Evolutionary conservation across 1,140 invertebrate genomes (phyloP).

Genomic region (Drosophila grimshawi): DNA sequence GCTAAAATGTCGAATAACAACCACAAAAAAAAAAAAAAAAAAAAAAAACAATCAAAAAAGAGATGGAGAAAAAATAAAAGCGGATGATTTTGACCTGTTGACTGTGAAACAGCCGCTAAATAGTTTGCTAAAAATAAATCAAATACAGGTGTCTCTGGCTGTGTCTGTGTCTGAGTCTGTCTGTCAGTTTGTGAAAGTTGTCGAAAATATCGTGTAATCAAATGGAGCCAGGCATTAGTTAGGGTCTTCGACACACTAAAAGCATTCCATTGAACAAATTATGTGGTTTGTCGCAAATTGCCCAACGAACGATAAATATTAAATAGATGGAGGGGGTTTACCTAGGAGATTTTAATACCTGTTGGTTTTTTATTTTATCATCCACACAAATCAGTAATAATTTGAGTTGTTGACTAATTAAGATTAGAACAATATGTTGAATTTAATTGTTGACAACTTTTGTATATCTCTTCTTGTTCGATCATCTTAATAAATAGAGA

Average conservation of each 20-base stretch:
- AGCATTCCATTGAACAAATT: background rate
- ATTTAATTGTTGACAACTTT: no score
- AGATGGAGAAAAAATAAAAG: constrained; percentile 2
- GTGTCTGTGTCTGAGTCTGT: background rate
- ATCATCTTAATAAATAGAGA: background rate
- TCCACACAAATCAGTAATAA: no score
- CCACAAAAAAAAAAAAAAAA: constrained; percentile 27
- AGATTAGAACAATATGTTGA: no score
- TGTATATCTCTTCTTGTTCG: no score
- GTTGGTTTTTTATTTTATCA: no score
- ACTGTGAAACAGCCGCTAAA: constrained; percentile 47
- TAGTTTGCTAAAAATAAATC: constrained; percentile 60
- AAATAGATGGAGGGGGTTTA: background rate
- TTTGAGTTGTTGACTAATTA: no score
- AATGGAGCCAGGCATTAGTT: constrained; percentile 15
- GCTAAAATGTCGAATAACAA: constrained; percentile 42
- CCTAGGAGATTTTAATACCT: background rate
- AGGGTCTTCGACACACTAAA: constrained; percentile 1
- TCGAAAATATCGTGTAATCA: constrained; percentile 39
- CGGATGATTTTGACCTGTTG: constrained; percentile 38
- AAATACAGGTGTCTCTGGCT: constrained; percentile 31
- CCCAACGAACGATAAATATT: background rate
- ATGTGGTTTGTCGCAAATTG: background rate
- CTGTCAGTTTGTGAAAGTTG: constrained; percentile 43
- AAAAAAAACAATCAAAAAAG: constrained; percentile 8